Conservation (phyloP, 2,797 vertebrate genomes). For the Aotus griseimembra region DNA sequence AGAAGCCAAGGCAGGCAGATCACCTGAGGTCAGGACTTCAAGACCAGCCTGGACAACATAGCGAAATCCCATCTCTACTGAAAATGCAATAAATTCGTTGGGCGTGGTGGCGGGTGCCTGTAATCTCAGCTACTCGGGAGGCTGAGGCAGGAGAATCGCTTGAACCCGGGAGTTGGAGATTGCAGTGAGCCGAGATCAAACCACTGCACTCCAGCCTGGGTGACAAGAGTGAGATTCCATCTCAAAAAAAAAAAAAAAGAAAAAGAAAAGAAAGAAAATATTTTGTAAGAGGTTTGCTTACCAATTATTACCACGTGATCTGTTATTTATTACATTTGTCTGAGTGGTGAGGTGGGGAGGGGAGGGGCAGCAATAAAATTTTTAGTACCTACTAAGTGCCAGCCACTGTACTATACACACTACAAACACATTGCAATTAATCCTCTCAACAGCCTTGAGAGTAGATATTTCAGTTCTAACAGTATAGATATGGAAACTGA, state of each 20-base stretch:
- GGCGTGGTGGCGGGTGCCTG: rapidly evolving
- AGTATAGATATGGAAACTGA: neutral
- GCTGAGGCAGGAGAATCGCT: neutral
- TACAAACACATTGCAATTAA: neutral
- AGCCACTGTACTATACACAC: neutral
- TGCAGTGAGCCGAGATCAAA: neutral
- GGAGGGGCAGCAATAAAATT: neutral
- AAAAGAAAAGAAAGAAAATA: neutral
- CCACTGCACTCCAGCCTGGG: neutral
- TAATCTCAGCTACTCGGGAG: neutral
- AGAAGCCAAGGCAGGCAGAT: neutral
- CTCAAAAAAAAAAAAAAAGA: neutral
- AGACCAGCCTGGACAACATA: neutral
- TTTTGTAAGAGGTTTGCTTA: neutral
- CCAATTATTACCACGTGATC: neutral
- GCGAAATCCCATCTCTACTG: neutral
- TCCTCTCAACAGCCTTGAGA: neutral
- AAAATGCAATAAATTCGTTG: neutral
- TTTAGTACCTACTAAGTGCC: neutral
- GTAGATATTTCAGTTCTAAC: neutral
- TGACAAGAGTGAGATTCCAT: neutral
- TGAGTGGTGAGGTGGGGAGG: neutral
- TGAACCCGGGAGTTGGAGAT: neutral
- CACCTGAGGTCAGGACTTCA: neutral
- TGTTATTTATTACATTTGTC: neutral